A percentile compares a stretch with the other conserved stretches of the same genome.
phyloP scores from a whole-genome alignment of 2,113 vertebrate genomes.

The Meles meles region DNA sequence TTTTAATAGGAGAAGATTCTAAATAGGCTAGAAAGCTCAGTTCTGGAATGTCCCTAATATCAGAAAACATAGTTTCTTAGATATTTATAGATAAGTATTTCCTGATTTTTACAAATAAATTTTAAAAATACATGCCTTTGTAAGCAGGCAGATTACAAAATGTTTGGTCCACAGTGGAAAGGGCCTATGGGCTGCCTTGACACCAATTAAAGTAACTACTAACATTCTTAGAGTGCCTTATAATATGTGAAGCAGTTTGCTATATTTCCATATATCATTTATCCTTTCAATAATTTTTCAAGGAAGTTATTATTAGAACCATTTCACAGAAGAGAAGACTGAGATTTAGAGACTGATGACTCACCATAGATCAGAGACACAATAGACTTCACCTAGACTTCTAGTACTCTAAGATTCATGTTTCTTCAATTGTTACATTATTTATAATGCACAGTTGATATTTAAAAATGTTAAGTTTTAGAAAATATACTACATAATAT shows the following conservation, averaged over 20 bases:
- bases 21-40: slow-evolving; percentile 6
- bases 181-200: neutral
- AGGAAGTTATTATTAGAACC: neutral
- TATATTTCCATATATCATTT: neutral
- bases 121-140: neutral
- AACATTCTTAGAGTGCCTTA: neutral
- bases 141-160: neutral
- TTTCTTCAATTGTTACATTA: neutral
- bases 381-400: neutral
- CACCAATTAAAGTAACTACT: neutral
- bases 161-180: neutral
- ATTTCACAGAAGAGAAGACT: neutral
- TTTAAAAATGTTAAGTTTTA: slow-evolving; percentile 5
- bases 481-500: slow-evolving; percentile 8
- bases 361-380: neutral
- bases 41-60: slow-evolving; percentile 17
- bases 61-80: slow-evolving; percentile 18
- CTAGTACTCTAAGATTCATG: neutral
- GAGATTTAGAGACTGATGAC: neutral
- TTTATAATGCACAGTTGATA: neutral
- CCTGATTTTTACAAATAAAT: too few species aligned
- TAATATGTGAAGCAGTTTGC: neutral
- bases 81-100: too few species aligned
- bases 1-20: neutral
- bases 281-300: neutral